Base-by-base conservation (phyloP, 2,797 vertebrate species). In the Diglossa cyanea region DNA sequence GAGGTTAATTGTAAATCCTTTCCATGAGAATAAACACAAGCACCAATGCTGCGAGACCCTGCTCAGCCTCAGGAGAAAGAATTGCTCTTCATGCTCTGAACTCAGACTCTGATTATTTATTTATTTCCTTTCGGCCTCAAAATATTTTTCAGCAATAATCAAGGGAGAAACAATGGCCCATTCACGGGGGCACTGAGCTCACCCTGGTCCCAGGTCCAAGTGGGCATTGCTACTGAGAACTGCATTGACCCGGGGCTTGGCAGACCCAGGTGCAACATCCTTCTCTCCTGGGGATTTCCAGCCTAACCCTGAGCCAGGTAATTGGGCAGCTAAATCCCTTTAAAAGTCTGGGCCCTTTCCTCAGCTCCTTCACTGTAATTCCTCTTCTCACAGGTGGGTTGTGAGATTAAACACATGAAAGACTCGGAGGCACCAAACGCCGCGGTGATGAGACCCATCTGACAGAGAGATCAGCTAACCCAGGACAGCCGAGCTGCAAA, bases 331-430 rank as follows among this genome's bases (percentile, higher is more conserved):
- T 94, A 96, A 95, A 96, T 96, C 93, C 95, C 88, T 93, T 87
- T 75, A 81, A 94, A 92, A 42, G 80, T 88, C 93, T 90, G 87
- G 16, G 45, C 65, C 75, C 93, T 96, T 94, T 96, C 93, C 94
- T 95, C 91, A 68, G 54, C 54, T 94, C 57, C 79, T 17, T 37
- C 58, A 11, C 93, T 77, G 82, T 93, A 95, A 96, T 96, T 95
- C 94, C 73, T 94, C 68, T 51, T 83, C 94, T 96, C 90, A 48
- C 95, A 96, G 96, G 95, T 96, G 96, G 91, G 87, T 96, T 86
- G 93, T 90, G 95, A 96, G 95, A 95, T 96, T 96, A 96, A 94
- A 95, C 86, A 96, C 96, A 95, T 96, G 96, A 96, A 96, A 96
- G 96, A 45, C 87, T 94, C 3, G 0, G 79, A 95, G 93, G 85